Percentiles rank a stretch among this genome's conserved stretches.
These are phyloP conservation scores for Proterorhinus semilunaris DNA, from an alignment of 2,113 vertebrate species.

Conservation along the genomic window DNA sequence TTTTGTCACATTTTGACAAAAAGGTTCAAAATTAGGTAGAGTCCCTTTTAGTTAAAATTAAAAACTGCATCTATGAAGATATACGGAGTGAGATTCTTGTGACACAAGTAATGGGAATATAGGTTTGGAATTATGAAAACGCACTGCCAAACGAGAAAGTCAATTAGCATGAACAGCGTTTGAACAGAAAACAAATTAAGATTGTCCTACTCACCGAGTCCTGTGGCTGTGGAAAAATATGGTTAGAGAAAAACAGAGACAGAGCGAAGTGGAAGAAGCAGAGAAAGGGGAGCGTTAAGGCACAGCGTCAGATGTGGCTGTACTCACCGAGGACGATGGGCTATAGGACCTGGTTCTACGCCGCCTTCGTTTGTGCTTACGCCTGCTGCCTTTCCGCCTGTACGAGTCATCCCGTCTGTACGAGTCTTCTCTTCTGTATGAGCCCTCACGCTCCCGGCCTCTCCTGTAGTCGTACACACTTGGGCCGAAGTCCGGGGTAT, in stretches of 20 bases:
- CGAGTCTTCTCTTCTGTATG: slow-evolving; percentile 58
- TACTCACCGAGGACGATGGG: slow-evolving; percentile 96
- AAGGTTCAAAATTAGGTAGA: too few species aligned
- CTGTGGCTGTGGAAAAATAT: slow-evolving; percentile 71
- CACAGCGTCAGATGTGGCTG: slow-evolving; percentile 58
- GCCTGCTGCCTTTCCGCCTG: slow-evolving; percentile 91
- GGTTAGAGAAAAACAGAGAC: slow-evolving; percentile 67
- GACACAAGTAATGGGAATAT: not conserved
- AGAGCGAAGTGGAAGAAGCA: slow-evolving; percentile 53
- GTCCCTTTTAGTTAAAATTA: too few species aligned
- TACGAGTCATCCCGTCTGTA: slow-evolving; percentile 74
- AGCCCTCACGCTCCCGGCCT: slow-evolving; percentile 78
- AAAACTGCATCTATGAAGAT: not conserved
- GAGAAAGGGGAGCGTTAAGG: slow-evolving; percentile 56
- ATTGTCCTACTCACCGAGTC: slow-evolving; percentile 82
- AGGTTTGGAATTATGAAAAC: slow-evolving; percentile 60
- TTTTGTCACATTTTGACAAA: too few species aligned
- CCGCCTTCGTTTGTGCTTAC: slow-evolving; percentile 95
- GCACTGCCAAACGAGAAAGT: slow-evolving; percentile 57
- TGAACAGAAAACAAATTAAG: slow-evolving; percentile 69
- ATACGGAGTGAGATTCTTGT: too few species aligned
- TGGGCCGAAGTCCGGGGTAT: slow-evolving; percentile 79
- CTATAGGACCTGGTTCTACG: slow-evolving; percentile 97
- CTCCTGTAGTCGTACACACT: slow-evolving; percentile 88
- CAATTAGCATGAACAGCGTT: slow-evolving; percentile 34